Evolutionary conservation across 2,113 vertebrate species (phyloP).

Genomic region (Scopus umbretta): DNA sequence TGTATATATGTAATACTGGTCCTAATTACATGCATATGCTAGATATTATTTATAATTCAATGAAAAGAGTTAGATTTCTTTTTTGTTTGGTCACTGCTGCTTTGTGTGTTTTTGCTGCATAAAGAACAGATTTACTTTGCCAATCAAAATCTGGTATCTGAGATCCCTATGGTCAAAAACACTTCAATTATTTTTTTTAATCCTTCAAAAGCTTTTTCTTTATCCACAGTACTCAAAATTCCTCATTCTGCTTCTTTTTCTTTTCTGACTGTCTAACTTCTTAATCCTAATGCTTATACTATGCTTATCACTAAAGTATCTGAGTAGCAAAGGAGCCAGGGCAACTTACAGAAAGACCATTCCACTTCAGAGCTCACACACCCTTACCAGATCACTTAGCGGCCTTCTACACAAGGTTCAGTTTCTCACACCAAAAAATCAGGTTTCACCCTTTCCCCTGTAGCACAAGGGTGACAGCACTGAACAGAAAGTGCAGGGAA

Average conservation of each 20-base stretch:
- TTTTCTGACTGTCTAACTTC: background rate
- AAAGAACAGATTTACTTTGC: background rate
- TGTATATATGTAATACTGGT: background rate
- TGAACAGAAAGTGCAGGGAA: background rate
- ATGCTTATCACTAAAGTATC: background rate
- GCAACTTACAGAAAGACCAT: background rate
- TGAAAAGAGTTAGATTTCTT: background rate
- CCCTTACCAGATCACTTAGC: background rate
- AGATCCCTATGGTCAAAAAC: background rate
- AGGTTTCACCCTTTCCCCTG: background rate
- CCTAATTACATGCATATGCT: background rate
- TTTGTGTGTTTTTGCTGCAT: background rate
- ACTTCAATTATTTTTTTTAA: background rate
- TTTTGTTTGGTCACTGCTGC: background rate
- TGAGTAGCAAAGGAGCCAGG: background rate
- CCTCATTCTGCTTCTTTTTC: background rate
- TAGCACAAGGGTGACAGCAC: background rate
- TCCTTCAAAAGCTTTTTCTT: background rate
- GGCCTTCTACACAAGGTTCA: background rate
- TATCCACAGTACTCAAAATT: background rate
- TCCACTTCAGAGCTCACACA: background rate
- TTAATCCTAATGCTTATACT: background rate
- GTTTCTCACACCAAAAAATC: background rate
- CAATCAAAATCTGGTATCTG: background rate
- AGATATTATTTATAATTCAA: constrained; percentile 8